A percentile compares a stretch with the other conserved stretches of the same genome.
Evolutionary conservation across 2,113 vertebrate species (phyloP).

Genomic region (Phrynosoma platyrhinos): DNA sequence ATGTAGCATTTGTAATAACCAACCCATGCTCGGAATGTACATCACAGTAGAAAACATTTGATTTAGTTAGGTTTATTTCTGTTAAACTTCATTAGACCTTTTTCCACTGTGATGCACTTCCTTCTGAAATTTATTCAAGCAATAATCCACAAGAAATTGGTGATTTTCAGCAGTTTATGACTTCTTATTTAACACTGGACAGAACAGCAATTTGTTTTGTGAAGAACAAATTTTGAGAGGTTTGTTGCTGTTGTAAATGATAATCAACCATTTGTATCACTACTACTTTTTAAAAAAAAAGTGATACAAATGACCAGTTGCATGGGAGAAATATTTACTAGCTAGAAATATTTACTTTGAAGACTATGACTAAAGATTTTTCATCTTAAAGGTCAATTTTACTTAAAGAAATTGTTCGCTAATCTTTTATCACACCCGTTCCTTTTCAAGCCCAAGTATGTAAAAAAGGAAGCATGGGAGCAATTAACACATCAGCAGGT

Average conservation of each 20-base stretch:
- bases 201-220: conserved; percentile 82
- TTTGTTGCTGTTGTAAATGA: conserved; percentile 83
- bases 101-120: conserved; percentile 70
- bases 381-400: conserved; percentile 62
- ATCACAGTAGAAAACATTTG: conserved; percentile 17
- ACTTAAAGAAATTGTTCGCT: conserved; percentile 25
- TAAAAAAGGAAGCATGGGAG: conserved; percentile 39
- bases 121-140: conserved; percentile 77
- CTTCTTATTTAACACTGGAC: conserved; percentile 85
- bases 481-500: conserved; percentile 44
- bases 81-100: conserved; percentile 50
- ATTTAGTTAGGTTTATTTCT: conserved; percentile 37
- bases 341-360: conserved; percentile 61
- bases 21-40: neutral
- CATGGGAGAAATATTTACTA: conserved; percentile 58
- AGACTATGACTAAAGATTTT: conserved; percentile 38
- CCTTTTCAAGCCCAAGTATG: conserved; percentile 33
- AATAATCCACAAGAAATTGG: conserved; percentile 80
- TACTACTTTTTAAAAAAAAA: conserved; percentile 68
- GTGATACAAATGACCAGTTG: conserved; percentile 72
- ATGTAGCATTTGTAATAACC: too few species aligned
- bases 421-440: conserved; percentile 32
- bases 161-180: conserved; percentile 82
- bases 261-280: conserved; percentile 78
- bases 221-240: conserved; percentile 80